A percentile compares a stretch with the other conserved stretches of the same genome.
Conservation (phyloP, 1,140 invertebrate genomes). For the Zaprionus davidi region DNA sequence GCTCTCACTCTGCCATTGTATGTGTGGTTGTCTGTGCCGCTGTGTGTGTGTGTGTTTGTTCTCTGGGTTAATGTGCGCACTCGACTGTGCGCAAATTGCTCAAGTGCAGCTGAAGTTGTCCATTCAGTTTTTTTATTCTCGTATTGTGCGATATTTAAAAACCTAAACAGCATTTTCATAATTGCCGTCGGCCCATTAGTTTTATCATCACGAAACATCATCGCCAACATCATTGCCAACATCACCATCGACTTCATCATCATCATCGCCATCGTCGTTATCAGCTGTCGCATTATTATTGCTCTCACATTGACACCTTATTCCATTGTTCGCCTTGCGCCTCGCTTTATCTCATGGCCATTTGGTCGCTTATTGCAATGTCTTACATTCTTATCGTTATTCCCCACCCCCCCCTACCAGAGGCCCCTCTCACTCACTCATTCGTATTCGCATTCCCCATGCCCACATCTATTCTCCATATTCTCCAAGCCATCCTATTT, state of each 20-base stretch:
- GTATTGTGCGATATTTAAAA: conserved; percentile 40
- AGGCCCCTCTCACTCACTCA: background rate
- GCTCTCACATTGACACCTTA: conserved; percentile 69
- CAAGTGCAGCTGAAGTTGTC: conserved; percentile 77
- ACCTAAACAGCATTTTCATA: conserved; percentile 65
- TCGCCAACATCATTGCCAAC: conserved; percentile 1
- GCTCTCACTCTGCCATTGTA: conserved; percentile 13
- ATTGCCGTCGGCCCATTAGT: conserved; percentile 72
- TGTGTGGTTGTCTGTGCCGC: conserved; percentile 8
- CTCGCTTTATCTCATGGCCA: conserved; percentile 62
- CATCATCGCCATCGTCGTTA: conserved; percentile 54
- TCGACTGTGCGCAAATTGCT: conserved; percentile 81
- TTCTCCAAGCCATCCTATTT: conserved; percentile 39
- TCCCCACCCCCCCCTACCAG: conserved; percentile 17
- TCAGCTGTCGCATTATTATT: conserved; percentile 58
- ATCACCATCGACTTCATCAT: conserved; percentile 18
- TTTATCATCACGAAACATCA: conserved; percentile 62
- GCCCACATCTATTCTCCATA: conserved; percentile 8
- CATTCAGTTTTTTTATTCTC: conserved; percentile 52
- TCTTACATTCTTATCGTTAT: conserved; percentile 79
- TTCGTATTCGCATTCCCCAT: conserved; percentile 1
- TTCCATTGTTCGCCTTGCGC: conserved; percentile 42
- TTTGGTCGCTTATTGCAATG: conserved; percentile 74
- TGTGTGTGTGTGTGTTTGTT: conserved; percentile 39
- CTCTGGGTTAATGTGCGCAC: conserved; percentile 76